A percentile compares a stretch with the other conserved stretches of the same genome.
Conservation (phyloP, 1,140 invertebrate genomes). For the Prorops nasuta region DNA sequence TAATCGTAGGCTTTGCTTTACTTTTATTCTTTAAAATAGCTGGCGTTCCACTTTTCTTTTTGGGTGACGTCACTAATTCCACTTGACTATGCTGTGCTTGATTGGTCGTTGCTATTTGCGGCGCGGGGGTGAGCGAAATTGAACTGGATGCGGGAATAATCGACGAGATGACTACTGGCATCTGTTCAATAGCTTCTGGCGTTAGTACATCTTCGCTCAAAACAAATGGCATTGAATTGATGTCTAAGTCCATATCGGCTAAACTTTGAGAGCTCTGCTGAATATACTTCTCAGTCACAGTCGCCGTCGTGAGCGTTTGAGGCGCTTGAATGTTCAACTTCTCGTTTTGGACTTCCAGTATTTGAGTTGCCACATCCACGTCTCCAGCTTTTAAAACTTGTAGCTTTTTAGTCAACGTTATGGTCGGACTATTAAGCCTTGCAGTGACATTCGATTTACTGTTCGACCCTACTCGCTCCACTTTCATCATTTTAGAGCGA, state of each 20-base stretch:
- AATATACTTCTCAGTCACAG: slow-evolving; percentile 34
- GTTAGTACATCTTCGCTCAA: slow-evolving; percentile 66
- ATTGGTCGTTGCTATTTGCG: slow-evolving; percentile 31
- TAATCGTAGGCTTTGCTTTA: slow-evolving; percentile 50
- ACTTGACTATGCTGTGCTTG: slow-evolving; percentile 19
- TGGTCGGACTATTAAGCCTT: slow-evolving; percentile 13
- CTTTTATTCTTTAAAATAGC: slow-evolving; percentile 48
- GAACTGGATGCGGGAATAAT: slow-evolving; percentile 45
- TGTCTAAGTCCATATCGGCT: slow-evolving; percentile 67
- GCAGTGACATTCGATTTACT: slow-evolving; percentile 27
- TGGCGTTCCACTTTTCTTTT: slow-evolving; percentile 47
- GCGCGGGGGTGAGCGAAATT: slow-evolving; percentile 24
- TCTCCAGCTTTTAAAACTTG: slow-evolving; percentile 39
- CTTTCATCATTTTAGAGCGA: slow-evolving; percentile 43
- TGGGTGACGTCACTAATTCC: slow-evolving; percentile 24
- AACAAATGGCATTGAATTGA: slow-evolving; percentile 72
- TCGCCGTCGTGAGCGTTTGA: slow-evolving; percentile 15
- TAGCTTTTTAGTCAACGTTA: slow-evolving; percentile 33
- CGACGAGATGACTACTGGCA: slow-evolving; percentile 66
- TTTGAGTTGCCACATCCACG: slow-evolving; percentile 14
- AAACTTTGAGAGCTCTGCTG: slow-evolving; percentile 43
- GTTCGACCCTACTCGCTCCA: slow-evolving; percentile 32
- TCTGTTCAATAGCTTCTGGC: slow-evolving; percentile 63
- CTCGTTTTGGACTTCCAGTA: slow-evolving; percentile 17
- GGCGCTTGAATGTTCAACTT: slow-evolving; percentile 20